Base-by-base conservation (phyloP, 2,113 vertebrate species). In the Drymodes brunneopygia region DNA sequence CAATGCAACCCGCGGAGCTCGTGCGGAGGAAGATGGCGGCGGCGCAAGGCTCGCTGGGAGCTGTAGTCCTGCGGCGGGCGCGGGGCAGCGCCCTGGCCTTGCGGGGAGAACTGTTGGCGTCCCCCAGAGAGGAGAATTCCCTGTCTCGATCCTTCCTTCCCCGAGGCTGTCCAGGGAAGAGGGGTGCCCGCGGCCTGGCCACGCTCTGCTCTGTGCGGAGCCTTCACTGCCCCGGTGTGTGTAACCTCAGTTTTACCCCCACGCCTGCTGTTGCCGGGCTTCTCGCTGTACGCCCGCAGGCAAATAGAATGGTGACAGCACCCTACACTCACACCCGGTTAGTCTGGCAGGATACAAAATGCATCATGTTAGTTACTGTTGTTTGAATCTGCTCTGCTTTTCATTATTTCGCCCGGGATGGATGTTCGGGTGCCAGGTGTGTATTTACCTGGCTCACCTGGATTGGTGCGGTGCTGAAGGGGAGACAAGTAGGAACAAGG, bases 1-100 rank as follows among this genome's bases (percentile, higher is more conserved):
- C 8, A 6, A 5, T 7, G 14, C 47, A 3, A 7, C 4, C 0
- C 6, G 3, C 24, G 0, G 2, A 1, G 2, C 4, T 5, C 1
- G 9, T 1, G 31, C 7, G 9, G 2, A 14, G 14, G 9, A 38
- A 87, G 36, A 95, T 94, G 96, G 92, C 35, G 70, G 78, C 35
- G 38, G 29, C 36, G 65, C 71, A 24, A 14, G n/a, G 86, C 65
- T n/a, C 17, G 27, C 69, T 67, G 93, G 95, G 90, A 87, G 51
- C 27, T 92, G 95, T 92, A 96, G 96, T 81, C 40, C 28, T 16
- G 9, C 28, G 15, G 19, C 10, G 12, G 11, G 69, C 9, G 16
- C 1, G 5, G 6, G 11, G 2, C 6, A 0, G n/a, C 2, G 31
- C 7, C 4, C 1, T 6, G 35, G 23, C 7, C 11, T 10, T 2